Base-by-base conservation (phyloP, 2,113 vertebrate genomes). In the Ancistrus triradiatus region DNA sequence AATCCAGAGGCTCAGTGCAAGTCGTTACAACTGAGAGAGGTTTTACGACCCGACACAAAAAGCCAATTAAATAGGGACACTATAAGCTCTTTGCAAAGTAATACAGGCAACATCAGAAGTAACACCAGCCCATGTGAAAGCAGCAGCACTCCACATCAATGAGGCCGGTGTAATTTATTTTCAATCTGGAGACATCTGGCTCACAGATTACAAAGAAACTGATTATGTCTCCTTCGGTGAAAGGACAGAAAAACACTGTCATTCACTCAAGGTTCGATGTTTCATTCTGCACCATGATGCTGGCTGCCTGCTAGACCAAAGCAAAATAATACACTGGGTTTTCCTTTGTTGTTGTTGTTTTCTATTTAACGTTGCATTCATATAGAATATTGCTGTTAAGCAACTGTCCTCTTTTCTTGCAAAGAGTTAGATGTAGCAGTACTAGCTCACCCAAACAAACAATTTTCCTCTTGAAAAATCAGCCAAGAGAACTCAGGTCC, bases 61-160 rank as follows among this genome's bases (percentile, higher is more conserved):
- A 81, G 81, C 59, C 76, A 80, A 85, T 85, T 80, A 84, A 76
- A 82, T 73, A 78, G 69, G 61, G 75, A 19, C 33, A 76, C 77
- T 77, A 74, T 70, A 71, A 78, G 49, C 49, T 53, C 70, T 71
- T 76, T 56, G 70, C 44, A 77, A 71, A 53, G 66, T 22, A 74
- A 58, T 53, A 64, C 28, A 37, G 50, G 40, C 44, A 58, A 57
- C 57, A 58, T 75, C 67, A 63, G 40, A 72, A 73, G 63, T 35
- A 60, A 33, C 42, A 35, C 25, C 58, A 35, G 44, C 24, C 56
- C 21, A 3, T 33, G 18, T 47, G 69, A 19, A 49, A 59, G 63
- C 58, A 47, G 35, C 27, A 47, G 42, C 58, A 35, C 38, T 21
- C 56, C 21, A 3, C 31, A 14, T 47, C 68, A 17, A 49, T 66